phyloP scores from a whole-genome alignment of 2,797 vertebrate species.

The Eulemur coronatus region DNA sequence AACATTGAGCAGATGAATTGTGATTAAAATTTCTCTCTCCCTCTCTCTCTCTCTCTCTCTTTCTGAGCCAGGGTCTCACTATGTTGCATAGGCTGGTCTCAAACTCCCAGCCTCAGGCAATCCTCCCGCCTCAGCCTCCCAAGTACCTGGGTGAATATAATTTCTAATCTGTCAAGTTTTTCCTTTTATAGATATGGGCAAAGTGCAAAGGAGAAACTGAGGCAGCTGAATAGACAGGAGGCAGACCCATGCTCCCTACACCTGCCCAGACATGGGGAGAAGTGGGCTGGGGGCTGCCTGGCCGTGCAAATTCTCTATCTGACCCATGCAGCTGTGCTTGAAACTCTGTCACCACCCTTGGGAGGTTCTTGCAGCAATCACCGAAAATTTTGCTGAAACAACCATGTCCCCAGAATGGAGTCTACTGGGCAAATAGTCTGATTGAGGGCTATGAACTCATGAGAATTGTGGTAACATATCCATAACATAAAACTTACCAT shows the following conservation, averaged over 20 bases:
- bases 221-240: neutral
- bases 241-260: neutral
- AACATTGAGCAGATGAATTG: neutral
- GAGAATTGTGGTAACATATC: neutral
- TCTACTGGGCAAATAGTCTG: neutral
- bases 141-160: neutral
- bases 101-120: neutral
- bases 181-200: neutral
- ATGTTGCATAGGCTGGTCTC: neutral
- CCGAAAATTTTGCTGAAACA: neutral
- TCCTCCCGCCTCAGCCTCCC: neutral
- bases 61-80: neutral
- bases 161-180: neutral
- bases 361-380: neutral
- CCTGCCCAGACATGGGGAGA: too few species aligned
- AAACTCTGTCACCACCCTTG: neutral
- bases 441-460: neutral
- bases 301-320: too few species aligned
- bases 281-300: rapidly evolving
- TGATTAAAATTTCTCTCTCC: neutral
- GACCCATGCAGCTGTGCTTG: neutral
- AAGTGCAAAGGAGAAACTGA: neutral
- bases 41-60: neutral
- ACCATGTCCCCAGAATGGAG: neutral
- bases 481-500: neutral